A percentile compares a stretch with the other conserved stretches of the same genome.
Evolutionary conservation across 1,140 invertebrate genomes (phyloP).

Genomic region (Drosophila dunni): DNA sequence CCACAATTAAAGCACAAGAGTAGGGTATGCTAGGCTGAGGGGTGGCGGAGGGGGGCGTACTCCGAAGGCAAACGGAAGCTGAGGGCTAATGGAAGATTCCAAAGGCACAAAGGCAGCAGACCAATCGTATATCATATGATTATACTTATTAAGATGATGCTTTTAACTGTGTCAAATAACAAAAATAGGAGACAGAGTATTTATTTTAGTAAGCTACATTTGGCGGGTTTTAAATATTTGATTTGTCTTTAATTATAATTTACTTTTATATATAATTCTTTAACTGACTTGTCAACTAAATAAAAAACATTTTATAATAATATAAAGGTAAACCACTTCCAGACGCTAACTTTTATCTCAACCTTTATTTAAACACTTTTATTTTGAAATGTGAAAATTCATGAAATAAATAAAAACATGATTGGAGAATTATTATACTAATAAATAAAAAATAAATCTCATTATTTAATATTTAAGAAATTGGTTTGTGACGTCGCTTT

Average conservation of each 20-base stretch:
- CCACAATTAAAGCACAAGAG: slow-evolving; percentile 34
- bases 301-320: neutral
- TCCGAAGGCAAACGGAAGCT: slow-evolving; percentile 10
- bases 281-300: too few relatives aligned
- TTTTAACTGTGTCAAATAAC: slow-evolving; percentile 1
- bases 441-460: neutral
- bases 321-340: too few relatives aligned
- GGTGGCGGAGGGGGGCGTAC: neutral
- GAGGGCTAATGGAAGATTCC: slow-evolving; percentile 2
- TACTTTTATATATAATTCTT: too few relatives aligned
- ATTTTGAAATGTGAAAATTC: too few relatives aligned
- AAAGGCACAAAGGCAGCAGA: neutral
- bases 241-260: too few relatives aligned
- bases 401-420: too few relatives aligned
- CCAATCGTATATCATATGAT: slow-evolving; percentile 15
- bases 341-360: too few relatives aligned
- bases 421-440: neutral
- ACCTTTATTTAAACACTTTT: too few relatives aligned
- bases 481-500: slow-evolving; percentile 2
- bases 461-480: neutral
- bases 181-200: too few relatives aligned
- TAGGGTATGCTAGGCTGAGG: too few relatives aligned
- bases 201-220: too few relatives aligned
- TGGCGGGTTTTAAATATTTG: too few relatives aligned
- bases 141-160: slow-evolving; percentile 3